These are phyloP conservation scores for Bhutanitis thaidina DNA, from an alignment of 2,888 invertebrate species.

Conservation along the genomic window DNA sequence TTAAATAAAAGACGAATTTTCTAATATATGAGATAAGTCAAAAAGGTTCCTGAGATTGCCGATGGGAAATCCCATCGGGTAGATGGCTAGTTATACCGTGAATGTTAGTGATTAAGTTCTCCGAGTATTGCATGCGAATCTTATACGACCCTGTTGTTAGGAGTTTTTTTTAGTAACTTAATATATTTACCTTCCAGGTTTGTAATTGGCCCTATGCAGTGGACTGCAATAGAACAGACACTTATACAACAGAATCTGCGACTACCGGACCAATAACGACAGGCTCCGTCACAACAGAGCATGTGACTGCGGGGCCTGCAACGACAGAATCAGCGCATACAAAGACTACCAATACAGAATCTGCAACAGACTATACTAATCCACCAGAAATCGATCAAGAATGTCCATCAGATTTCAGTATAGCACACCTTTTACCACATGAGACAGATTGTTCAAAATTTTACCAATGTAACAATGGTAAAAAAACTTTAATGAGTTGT, in stretches of 20 bases:
- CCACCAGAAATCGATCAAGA: slow-evolving; percentile 5
- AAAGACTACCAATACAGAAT: not conserved
- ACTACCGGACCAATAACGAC: not conserved
- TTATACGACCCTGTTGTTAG: too few relatives aligned
- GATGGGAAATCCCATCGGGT: too few relatives aligned
- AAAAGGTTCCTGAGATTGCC: too few relatives aligned
- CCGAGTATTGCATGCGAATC: too few relatives aligned
- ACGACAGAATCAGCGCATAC: not conserved
- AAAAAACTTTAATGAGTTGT: slow-evolving; percentile 35
- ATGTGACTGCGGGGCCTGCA: not conserved
- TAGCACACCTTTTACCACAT: slow-evolving; percentile 41
- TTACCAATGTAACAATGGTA: slow-evolving; percentile 45
- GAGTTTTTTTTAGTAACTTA: too few relatives aligned
- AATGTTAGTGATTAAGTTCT: too few relatives aligned
- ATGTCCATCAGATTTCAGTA: slow-evolving; percentile 31
- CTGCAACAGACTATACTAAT: not conserved
- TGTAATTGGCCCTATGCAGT: slow-evolving; percentile 33
- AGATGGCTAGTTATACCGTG: too few relatives aligned
- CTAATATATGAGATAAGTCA: too few relatives aligned
- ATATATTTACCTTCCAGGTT: slow-evolving; percentile 26
- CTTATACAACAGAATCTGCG: slow-evolving; percentile 3
- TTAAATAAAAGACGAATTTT: too few relatives aligned
- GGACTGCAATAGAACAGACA: slow-evolving; percentile 19
- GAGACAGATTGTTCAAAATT: slow-evolving; percentile 44
- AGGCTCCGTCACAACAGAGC: not conserved